phyloP scores from a whole-genome alignment of 2,113 vertebrate species.

The Gorsachius goisagi region DNA sequence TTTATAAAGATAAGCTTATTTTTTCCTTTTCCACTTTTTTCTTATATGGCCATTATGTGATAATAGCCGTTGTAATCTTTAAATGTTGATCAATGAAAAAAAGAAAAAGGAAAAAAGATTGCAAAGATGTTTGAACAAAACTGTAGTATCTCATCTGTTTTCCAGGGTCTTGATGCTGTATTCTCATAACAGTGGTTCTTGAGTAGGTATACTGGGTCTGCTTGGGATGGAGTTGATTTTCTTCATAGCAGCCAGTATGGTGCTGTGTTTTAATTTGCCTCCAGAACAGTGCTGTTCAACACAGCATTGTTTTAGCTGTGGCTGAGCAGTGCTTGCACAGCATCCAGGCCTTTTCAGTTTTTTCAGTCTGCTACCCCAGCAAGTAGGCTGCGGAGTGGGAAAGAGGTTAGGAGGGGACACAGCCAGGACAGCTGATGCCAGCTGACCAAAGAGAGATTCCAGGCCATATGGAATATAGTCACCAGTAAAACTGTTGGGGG shows the following conservation, averaged over 20 bases:
- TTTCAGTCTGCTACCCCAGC: background rate
- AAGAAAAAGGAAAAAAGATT: background rate
- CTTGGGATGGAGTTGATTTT: background rate
- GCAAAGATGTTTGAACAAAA: background rate
- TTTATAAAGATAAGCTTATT: background rate
- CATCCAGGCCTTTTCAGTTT: background rate
- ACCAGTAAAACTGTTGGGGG: background rate
- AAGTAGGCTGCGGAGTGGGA: background rate
- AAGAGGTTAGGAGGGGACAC: background rate
- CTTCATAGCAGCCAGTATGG: background rate
- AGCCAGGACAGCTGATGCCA: background rate
- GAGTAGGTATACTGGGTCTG: background rate
- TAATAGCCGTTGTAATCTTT: background rate
- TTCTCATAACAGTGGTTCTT: background rate
- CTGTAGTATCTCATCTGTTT: background rate
- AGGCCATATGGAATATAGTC: background rate
- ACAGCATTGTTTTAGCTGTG: background rate
- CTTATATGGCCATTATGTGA: background rate
- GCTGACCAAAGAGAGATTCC: background rate
- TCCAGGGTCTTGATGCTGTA: background rate
- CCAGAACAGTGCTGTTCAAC: background rate
- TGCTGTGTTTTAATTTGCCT: background rate
- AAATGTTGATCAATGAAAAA: background rate
- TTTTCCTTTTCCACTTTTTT: background rate
- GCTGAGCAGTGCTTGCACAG: background rate